Evolutionary conservation across 2,888 invertebrate genomes (phyloP).

Genomic region (Conchocele bisecta): DNA sequence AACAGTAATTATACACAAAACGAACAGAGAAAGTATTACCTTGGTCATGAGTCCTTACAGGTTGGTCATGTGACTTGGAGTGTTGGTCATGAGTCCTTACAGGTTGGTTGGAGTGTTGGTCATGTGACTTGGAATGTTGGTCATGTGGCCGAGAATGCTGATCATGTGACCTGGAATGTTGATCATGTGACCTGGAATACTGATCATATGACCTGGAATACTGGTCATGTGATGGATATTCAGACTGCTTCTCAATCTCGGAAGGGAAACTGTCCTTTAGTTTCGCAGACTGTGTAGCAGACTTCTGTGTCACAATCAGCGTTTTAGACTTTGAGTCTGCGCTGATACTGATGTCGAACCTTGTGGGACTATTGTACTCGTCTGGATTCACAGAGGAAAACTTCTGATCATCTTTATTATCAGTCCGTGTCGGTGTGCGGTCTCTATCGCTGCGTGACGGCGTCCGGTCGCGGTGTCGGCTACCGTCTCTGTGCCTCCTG

Average conservation of each 20-base stretch:
- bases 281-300: constrained; percentile 29
- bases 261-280: constrained; percentile 24
- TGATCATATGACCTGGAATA: background rate
- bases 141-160: background rate
- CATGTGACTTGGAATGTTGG: background rate
- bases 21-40: no score
- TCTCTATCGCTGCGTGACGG: constrained; percentile 13
- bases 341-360: constrained; percentile 66
- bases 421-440: no score
- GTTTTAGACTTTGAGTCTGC: constrained; percentile 45
- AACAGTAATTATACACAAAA: no score
- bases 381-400: constrained; percentile 42
- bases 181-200: constrained; percentile 3
- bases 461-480: constrained; percentile 1
- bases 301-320: constrained; percentile 34
- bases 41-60: no score
- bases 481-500: no score
- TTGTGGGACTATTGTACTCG: constrained; percentile 61
- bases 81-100: background rate
- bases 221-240: background rate
- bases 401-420: no score
- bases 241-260: constrained; percentile 8
- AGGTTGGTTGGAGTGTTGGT: background rate
- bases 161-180: background rate
- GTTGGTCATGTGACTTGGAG: background rate